These are phyloP conservation scores for Iguana delicatissima DNA, from an alignment of 2,797 vertebrate species.

Conservation along the genomic window DNA sequence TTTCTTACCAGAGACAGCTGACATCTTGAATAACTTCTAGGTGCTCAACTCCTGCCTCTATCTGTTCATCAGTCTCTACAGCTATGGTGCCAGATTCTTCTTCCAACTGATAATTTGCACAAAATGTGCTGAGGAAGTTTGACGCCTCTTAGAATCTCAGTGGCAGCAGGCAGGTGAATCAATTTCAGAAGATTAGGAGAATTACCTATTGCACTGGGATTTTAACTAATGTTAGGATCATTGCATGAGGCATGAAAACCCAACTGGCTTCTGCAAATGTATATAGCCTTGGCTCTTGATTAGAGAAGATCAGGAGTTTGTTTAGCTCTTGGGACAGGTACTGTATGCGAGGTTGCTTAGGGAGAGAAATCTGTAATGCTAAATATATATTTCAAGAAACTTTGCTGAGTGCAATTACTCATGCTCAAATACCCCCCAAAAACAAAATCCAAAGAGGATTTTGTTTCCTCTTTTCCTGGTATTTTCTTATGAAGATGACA, in stretches of 20 bases:
- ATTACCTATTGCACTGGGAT: background rate
- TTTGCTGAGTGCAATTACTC: background rate
- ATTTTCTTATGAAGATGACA: background rate
- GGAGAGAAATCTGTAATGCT: background rate
- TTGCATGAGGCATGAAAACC: background rate
- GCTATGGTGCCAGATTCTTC: background rate
- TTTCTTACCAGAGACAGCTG: background rate
- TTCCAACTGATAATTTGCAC: background rate
- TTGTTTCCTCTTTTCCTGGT: background rate
- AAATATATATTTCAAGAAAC: conserved; percentile 31
- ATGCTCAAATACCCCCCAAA: background rate
- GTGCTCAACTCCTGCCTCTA: background rate
- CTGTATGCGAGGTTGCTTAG: conserved; percentile 7
- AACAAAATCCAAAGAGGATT: background rate
- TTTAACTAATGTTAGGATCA: background rate
- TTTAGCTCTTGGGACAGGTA: conserved; percentile 30
- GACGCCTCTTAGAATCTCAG: background rate
- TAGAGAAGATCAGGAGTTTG: conserved; percentile 17
- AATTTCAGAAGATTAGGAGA: conserved; percentile 8
- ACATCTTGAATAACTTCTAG: background rate
- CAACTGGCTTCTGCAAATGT: background rate
- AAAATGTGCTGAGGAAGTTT: background rate
- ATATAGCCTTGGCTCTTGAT: conserved; percentile 15
- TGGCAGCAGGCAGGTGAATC: conserved; percentile 18
- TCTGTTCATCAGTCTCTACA: background rate